Evolutionary conservation across 2,113 vertebrate genomes (phyloP).

Genomic region (Murina feae): DNA sequence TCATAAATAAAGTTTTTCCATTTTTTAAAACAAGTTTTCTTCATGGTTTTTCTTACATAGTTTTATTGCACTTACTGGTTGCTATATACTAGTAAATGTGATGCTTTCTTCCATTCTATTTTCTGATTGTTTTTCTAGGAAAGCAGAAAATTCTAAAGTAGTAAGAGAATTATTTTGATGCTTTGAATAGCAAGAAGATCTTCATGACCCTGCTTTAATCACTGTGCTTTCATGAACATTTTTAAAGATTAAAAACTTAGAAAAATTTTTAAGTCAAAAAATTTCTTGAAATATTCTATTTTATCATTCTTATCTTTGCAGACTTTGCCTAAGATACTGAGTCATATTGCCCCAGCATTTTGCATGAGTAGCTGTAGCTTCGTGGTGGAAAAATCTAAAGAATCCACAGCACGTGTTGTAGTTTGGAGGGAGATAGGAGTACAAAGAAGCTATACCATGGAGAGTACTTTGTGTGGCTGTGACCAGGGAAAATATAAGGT

Average conservation of each 20-base stretch:
- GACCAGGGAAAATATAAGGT: constrained; percentile 99
- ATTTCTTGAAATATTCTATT: constrained; percentile 12
- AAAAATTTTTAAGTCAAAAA: not conserved
- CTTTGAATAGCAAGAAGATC: not conserved
- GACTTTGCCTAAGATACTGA: constrained; percentile 94
- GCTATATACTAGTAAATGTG: not conserved
- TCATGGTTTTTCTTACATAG: not conserved
- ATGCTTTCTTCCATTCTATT: not conserved
- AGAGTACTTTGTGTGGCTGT: constrained; percentile 97
- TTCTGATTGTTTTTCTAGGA: not conserved
- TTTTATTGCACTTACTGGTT: not conserved
- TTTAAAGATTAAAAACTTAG: not conserved
- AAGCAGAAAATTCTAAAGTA: constrained; percentile 14
- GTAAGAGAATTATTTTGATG: not conserved
- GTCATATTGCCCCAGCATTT: constrained; percentile 95
- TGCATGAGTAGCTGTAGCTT: constrained; percentile 98
- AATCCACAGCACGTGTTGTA: constrained; percentile 96
- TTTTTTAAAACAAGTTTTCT: not conserved
- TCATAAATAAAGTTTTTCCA: constrained; percentile 15
- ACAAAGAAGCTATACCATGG: constrained; percentile 98
- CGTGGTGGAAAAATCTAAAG: constrained; percentile 98
- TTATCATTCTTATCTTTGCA: constrained; percentile 66
- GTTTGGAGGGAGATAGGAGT: constrained; percentile 98
- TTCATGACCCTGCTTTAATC: not conserved
- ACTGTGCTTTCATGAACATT: not conserved